Conservation (phyloP, 2,113 vertebrate species). For the Psammodynastes pulverulentus region DNA sequence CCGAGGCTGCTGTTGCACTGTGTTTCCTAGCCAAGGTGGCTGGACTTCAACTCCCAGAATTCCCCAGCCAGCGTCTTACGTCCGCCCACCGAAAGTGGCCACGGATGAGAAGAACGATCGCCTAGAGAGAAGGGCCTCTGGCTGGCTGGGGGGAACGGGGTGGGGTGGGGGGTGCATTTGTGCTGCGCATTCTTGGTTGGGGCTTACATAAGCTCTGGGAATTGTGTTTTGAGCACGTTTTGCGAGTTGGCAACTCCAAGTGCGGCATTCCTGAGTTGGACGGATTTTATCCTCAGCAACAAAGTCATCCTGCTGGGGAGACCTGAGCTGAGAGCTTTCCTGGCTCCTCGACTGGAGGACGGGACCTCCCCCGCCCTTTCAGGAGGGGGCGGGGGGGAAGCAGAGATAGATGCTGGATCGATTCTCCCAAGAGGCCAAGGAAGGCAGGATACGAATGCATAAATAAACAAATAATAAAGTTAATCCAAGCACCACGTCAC, state of each 20-base stretch:
- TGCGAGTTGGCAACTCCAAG: neutral
- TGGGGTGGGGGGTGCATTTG: neutral
- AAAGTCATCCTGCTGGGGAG: neutral
- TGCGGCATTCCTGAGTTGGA: neutral
- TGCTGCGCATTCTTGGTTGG: neutral
- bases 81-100: neutral
- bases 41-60: neutral
- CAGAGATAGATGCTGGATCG: neutral
- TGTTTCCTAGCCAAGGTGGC: neutral
- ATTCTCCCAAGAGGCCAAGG: neutral
- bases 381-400: neutral
- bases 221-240: neutral
- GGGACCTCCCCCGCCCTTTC: neutral
- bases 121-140: neutral
- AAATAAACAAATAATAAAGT: neutral
- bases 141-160: neutral
- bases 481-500: neutral
- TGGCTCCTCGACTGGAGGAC: neutral
- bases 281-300: neutral
- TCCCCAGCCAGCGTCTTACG: neutral
- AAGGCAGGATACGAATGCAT: neutral
- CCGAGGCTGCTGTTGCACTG: neutral
- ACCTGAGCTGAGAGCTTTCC: neutral
- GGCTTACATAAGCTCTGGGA: neutral
- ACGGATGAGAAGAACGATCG: fast-evolving